These are phyloP conservation scores for Sakesphorus luctuosus DNA, from an alignment of 2,113 vertebrate genomes.

Conservation along the genomic window DNA sequence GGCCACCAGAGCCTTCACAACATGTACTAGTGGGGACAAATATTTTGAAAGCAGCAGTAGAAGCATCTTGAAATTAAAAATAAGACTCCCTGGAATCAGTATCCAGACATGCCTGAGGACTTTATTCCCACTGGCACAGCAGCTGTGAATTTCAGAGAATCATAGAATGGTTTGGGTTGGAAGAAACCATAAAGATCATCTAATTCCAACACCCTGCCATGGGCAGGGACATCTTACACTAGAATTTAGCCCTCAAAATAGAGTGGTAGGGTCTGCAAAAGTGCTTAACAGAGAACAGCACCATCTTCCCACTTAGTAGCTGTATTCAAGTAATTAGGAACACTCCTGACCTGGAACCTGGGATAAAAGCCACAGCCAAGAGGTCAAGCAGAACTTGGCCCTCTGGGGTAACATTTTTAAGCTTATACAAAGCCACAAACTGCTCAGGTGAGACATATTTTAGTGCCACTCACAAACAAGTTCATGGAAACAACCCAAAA, in stretches of 20 bases:
- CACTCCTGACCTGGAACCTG: neutral
- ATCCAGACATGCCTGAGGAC: neutral
- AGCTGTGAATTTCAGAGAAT: neutral
- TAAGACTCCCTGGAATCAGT: neutral
- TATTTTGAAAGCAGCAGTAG: neutral
- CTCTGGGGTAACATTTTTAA: neutral
- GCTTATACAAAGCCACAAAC: neutral
- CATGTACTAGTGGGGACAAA: neutral
- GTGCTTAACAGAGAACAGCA: neutral
- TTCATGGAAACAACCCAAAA: neutral
- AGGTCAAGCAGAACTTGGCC: neutral
- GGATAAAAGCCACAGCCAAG: neutral
- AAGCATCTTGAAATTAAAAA: neutral
- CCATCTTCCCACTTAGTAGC: neutral
- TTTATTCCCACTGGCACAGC: fast-evolving
- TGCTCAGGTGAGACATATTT: neutral
- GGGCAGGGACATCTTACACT: neutral
- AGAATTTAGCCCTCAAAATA: neutral
- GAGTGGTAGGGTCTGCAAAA: neutral
- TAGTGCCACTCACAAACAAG: neutral
- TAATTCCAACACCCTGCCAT: neutral
- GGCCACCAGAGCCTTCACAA: neutral
- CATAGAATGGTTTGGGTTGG: neutral
- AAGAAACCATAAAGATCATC: neutral
- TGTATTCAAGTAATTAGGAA: neutral